Base-by-base conservation (phyloP, 2,113 vertebrate genomes). In the Chaetodon auriga region DNA sequence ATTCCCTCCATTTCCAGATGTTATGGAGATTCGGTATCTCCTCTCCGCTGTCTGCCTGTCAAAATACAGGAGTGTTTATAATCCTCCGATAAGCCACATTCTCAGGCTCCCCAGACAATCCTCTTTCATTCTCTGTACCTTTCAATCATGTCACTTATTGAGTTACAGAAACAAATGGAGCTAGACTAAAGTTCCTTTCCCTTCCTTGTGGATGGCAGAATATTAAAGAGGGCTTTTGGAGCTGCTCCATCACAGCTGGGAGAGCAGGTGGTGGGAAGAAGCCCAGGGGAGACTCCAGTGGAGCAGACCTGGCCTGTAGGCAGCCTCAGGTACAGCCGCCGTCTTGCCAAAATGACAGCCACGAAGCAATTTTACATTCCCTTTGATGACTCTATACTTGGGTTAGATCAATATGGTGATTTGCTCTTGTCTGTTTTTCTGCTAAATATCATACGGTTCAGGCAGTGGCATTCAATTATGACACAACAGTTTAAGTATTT, bases 201-300 rank as follows among this genome's bases (percentile, higher is more conserved):
- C 16, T 77, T 83, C 64, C 57, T 83, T 75, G 63, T 66, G 71
- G 61, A 83, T 78, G 74, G 68, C 51, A 73, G 85, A 81, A 84
- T 79, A 79, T 73, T 84, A 73, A 83, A 82, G 51, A 84, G 80
- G 51, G 78, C 23, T 85, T 88, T 65, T 91, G 88, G 90, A 84
- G 51, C 30, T 30, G 43, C 51, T 91, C 86, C 89, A 92, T 77
- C 89, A 90, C 89, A 92, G 79, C 90, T 90, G 89, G 85, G 58
- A 60, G 88, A 93, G 78, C 92, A 94, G 90, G 86, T 93, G 93
- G 87, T 65, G 73, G 54, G 75, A 78, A 69, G 83, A 71, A 25
- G 68, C 81, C 80, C 78, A 51, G 73, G 80, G 87, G 91, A 81
- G 55, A 38, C 79, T 86, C 80, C 81, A 72, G 86, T 78, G 80